A percentile compares a stretch with the other conserved stretches of the same genome.
Evolutionary conservation across 2,113 vertebrate species (phyloP).

Genomic region (Ursus arctos): DNA sequence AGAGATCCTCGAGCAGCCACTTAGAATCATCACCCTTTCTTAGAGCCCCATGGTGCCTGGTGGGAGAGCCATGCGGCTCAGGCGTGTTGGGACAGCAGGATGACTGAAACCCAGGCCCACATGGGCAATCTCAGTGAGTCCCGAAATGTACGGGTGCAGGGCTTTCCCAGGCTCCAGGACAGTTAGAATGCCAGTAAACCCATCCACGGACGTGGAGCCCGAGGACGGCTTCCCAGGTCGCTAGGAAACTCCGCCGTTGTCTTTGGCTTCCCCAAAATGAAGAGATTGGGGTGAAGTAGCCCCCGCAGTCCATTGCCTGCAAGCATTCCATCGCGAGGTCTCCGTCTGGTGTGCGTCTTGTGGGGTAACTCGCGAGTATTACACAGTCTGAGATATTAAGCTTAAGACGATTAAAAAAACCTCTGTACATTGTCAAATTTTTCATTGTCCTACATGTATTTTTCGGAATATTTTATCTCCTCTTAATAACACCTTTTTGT

Average conservation of each 20-base stretch:
- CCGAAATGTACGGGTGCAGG: not conserved
- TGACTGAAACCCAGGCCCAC: not conserved
- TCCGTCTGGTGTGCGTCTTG: not conserved
- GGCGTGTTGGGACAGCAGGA: not conserved
- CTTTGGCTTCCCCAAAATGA: not conserved
- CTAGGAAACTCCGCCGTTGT: not conserved
- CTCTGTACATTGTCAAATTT: not conserved
- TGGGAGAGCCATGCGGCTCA: too few relatives aligned
- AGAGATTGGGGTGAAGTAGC: not conserved
- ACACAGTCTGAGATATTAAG: not conserved
- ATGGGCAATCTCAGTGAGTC: not conserved
- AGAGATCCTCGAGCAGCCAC: not conserved
- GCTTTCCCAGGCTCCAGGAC: not conserved
- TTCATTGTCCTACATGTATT: not conserved
- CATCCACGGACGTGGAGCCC: not conserved
- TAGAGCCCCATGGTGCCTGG: too few relatives aligned
- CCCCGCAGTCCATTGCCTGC: not conserved
- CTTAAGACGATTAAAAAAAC: not conserved
- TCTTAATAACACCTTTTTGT: not conserved
- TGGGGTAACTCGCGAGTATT: accelerated
- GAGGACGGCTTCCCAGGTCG: not conserved
- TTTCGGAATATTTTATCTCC: not conserved
- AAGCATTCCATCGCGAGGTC: not conserved
- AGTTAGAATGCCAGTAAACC: not conserved
- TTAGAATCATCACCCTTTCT: not conserved